Evolutionary conservation across 2,888 invertebrate genomes (phyloP).

Genomic region (Anagyrus pseudococci): DNA sequence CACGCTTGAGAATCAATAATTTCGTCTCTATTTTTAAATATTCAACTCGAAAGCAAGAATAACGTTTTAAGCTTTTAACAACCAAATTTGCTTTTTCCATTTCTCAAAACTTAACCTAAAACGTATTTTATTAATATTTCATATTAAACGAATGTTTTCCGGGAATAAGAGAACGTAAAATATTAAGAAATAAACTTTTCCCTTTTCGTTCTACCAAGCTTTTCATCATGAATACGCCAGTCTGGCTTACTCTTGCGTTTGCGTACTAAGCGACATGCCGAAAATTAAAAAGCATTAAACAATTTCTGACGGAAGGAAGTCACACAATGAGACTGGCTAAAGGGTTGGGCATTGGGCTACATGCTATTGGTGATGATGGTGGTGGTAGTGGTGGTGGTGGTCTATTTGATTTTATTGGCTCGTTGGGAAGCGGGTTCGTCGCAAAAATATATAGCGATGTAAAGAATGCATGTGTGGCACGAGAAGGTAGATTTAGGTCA

Average conservation of each 20-base stretch:
- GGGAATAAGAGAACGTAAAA: neutral
- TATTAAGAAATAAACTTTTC: too few species aligned
- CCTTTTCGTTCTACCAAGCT: neutral
- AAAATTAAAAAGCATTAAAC: neutral
- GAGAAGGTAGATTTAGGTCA: slow-evolving; percentile 38
- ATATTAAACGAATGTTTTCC: too few species aligned
- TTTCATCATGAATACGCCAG: neutral
- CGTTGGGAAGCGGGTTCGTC: neutral
- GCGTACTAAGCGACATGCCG: neutral
- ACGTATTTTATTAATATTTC: too few species aligned
- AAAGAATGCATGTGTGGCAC: slow-evolving; percentile 41
- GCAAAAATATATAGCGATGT: slow-evolving; percentile 40
- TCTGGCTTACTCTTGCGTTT: neutral
- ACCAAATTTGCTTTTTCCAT: too few species aligned
- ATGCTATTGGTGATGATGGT: too few species aligned
- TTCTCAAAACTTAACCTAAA: too few species aligned
- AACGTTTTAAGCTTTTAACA: too few species aligned
- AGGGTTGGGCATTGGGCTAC: too few species aligned
- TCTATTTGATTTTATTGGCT: slow-evolving; percentile 11
- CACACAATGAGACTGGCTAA: neutral
- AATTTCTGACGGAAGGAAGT: neutral
- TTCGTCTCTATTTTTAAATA: too few species aligned
- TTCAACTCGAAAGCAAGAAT: too few species aligned
- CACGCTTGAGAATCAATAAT: too few species aligned
- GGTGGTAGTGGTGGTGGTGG: slow-evolving; percentile 2